Base-by-base conservation (phyloP, 1,140 invertebrate species). In the Babylonia areolata region DNA sequence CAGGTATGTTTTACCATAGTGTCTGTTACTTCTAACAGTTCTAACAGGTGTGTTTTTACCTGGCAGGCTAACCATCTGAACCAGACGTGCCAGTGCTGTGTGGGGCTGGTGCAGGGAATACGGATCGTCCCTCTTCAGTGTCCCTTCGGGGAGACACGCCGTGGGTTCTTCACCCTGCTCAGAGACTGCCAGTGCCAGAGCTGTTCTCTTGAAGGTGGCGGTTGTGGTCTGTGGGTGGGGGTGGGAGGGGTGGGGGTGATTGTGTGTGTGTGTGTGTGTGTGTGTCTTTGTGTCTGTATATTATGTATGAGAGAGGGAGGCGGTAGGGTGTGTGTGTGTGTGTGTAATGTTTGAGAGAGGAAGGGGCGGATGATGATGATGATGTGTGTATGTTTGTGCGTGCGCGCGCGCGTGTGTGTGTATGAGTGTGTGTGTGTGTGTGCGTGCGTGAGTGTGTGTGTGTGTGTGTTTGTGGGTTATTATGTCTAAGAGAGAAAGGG, bases 61-160 rank as follows among this genome's bases (percentile, higher is more conserved):
- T 31, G 75, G 40, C 81, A 82, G 71, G 37, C 85, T 9, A 82
- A 58, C 51, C 85, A 83, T 39, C 71, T 86, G 33, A 86, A 86
- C 46, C 85, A 86, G 85, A 86, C 85, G n/a, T 86, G 85, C 51
- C 69, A 83, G 40, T 88, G 87, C 69, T 88, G 87, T 71, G 81
- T 88, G 71, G 87, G 87, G 28, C 11, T 84, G n/a, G 85, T 88
- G 3, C 40, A 86, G 23, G 46, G 85, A 46, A 51, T 88, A 23
- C 84, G 85, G 40, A 86, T 88, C 35, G 87, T 88, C 3, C 69
- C 82, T 9, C 81, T 88, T 28, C 46, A 88, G 23, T 88, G 87
- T 77, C 85, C 87, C 31, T 81, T 83, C 2, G 87, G 87, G 11
- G 58, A 77, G 12, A 69, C 75, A 31, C 83, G 83, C 17, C 73